Conservation (phyloP, 1,140 invertebrate genomes). For the Bombus huntii region DNA sequence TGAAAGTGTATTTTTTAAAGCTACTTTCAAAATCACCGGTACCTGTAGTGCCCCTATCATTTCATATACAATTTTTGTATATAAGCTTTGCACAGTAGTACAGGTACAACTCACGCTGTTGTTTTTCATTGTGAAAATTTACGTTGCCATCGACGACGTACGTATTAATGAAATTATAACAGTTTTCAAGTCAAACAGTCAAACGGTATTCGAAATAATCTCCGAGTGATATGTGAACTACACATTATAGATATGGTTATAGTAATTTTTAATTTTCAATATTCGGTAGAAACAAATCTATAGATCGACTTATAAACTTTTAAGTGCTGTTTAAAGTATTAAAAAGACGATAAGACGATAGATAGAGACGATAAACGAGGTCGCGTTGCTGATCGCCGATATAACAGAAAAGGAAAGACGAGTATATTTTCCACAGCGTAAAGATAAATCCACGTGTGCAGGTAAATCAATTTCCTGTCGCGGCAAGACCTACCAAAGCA, state of each 20-base stretch:
- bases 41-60: too few relatives aligned
- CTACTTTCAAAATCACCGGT: not conserved
- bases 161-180: too few relatives aligned
- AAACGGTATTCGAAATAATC: too few relatives aligned
- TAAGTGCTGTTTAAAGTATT: not conserved
- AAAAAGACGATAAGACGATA: too few relatives aligned
- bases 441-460: constrained; percentile 62
- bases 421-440: constrained; percentile 59
- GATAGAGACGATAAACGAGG: constrained; percentile 24
- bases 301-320: not conserved
- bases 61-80: not conserved
- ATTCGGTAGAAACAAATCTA: not conserved
- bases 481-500: constrained; percentile 52
- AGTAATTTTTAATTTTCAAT: not conserved
- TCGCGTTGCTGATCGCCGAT: constrained; percentile 37
- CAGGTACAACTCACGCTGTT: not conserved
- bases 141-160: too few relatives aligned
- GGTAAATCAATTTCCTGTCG: constrained; percentile 70
- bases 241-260: too few relatives aligned
- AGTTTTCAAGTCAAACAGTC: too few relatives aligned
- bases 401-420: constrained; percentile 35
- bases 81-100: not conserved
- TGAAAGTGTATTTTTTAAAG: not conserved
- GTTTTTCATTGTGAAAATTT: too few relatives aligned
- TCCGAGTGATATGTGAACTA: too few relatives aligned